Percentiles rank a stretch among this genome's conserved stretches.
These are phyloP conservation scores for Macropis europaea DNA, from an alignment of 2,888 invertebrate genomes.

Conservation along the genomic window DNA sequence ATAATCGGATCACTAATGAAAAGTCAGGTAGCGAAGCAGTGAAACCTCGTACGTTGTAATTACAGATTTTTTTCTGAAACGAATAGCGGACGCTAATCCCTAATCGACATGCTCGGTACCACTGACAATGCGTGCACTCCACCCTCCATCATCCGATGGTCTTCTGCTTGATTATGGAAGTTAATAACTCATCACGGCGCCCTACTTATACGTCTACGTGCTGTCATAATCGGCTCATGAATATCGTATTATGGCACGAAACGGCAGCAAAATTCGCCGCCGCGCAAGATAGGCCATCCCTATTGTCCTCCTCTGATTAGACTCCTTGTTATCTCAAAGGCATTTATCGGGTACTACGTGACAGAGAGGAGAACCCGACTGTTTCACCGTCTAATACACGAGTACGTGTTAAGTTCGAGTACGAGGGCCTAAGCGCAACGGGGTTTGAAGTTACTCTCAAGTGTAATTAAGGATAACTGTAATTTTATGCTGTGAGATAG, in stretches of 20 bases:
- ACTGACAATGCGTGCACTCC: constrained; percentile 36
- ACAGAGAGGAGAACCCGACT: constrained; percentile 11
- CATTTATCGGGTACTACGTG: constrained; percentile 39
- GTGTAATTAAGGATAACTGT: not conserved
- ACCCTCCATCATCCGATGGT: constrained; percentile 27
- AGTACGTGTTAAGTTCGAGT: not conserved
- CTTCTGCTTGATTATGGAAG: constrained; percentile 56
- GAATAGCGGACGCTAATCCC: constrained; percentile 43
- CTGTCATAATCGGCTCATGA: constrained; percentile 62
- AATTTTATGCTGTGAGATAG: not conserved
- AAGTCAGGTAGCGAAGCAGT: constrained; percentile 7
- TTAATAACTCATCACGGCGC: constrained; percentile 60
- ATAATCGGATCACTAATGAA: constrained; percentile 27
- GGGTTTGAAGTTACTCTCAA: not conserved
- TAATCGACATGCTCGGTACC: constrained; percentile 40
- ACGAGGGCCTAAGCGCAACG: not conserved
- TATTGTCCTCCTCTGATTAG: constrained; percentile 50
- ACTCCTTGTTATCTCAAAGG: constrained; percentile 46
- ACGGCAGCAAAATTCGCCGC: constrained; percentile 51
- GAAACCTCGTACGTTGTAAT: constrained; percentile 18
- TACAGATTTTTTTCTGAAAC: constrained; percentile 30
- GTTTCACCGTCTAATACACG: constrained; percentile 11
- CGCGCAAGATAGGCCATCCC: constrained; percentile 36
- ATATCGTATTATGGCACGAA: constrained; percentile 59
- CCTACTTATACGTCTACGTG: constrained; percentile 51